Percentiles rank a stretch among this genome's conserved stretches.
Evolutionary conservation across 2,888 invertebrate genomes (phyloP).

Genomic region (Zhuqinia jingwanae): DNA sequence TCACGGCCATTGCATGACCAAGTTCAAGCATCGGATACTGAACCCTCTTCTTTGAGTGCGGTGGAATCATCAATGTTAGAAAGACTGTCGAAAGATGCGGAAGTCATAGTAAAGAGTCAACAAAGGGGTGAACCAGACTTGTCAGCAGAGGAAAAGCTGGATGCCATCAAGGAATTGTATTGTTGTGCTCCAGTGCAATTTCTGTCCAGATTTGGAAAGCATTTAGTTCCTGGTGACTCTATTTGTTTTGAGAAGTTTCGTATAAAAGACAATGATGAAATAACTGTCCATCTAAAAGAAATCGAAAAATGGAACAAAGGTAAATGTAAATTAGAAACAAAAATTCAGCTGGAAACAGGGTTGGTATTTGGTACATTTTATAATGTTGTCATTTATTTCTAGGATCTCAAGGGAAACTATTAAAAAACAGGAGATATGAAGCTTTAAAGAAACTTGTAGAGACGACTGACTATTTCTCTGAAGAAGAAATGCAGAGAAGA

Average conservation of each 20-base stretch:
- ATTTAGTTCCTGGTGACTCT: slow-evolving; percentile 86
- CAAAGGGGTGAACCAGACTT: slow-evolving; percentile 90
- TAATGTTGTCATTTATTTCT: slow-evolving; percentile 14
- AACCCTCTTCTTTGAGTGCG: neutral
- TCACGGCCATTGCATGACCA: too few relatives aligned
- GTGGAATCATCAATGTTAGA: slow-evolving; percentile 70
- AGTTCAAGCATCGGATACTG: too few relatives aligned
- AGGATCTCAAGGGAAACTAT: slow-evolving; percentile 61
- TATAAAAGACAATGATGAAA: slow-evolving; percentile 83
- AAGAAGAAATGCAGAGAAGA: slow-evolving; percentile 95
- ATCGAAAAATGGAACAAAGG: slow-evolving; percentile 64
- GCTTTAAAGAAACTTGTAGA: slow-evolving; percentile 88
- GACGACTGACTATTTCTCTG: slow-evolving; percentile 91
- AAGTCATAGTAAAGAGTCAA: slow-evolving; percentile 86
- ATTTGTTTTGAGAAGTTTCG: slow-evolving; percentile 84
- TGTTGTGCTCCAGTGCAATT: slow-evolving; percentile 87
- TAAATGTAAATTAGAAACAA: slow-evolving; percentile 19
- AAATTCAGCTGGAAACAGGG: too few relatives aligned
- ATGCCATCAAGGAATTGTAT: slow-evolving; percentile 86
- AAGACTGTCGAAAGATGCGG: slow-evolving; percentile 69
- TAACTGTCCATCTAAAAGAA: slow-evolving; percentile 85
- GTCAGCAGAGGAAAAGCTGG: slow-evolving; percentile 86
- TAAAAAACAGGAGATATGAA: slow-evolving; percentile 90
- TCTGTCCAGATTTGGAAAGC: slow-evolving; percentile 88
- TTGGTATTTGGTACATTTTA: neutral